Evolutionary conservation across 2,797 vertebrate species (phyloP).

Genomic region (Melanotaenia nigrans): DNA sequence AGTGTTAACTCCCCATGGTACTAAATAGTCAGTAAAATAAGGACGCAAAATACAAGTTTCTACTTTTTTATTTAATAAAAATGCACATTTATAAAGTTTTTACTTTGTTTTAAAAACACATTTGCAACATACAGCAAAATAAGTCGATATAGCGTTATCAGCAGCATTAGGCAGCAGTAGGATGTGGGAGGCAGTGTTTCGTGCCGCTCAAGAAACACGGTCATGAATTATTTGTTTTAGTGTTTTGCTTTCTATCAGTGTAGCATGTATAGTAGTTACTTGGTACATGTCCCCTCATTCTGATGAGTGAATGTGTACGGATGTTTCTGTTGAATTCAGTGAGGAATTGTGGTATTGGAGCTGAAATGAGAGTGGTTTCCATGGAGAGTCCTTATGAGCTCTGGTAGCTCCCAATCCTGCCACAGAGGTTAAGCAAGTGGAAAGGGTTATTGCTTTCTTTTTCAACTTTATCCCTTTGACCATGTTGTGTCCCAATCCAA

Average conservation of each 20-base stretch:
- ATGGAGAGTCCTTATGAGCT: constrained; percentile 30
- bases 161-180: too few species aligned
- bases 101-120: too few species aligned
- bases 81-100: background rate
- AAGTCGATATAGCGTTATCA: too few species aligned
- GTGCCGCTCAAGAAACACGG: too few species aligned
- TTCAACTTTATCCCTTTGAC: constrained; percentile 67
- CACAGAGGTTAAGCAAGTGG: constrained; percentile 40
- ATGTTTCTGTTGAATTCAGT: constrained; percentile 10
- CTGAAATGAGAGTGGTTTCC: constrained; percentile 41
- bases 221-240: too few species aligned
- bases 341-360: background rate
- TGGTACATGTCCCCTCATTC: background rate
- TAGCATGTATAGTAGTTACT: background rate
- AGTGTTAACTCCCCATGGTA: background rate
- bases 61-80: too few species aligned
- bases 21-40: too few species aligned
- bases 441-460: constrained; percentile 55
- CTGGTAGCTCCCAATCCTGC: constrained; percentile 40
- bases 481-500: constrained; percentile 62
- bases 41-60: too few species aligned
- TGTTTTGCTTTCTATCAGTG: background rate
- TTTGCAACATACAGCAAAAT: too few species aligned
- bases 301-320: constrained; percentile 7
- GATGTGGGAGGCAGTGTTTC: too few species aligned